Evolutionary conservation across 1,140 invertebrate genomes (phyloP).

Genomic region (Macrobrachium rosenbergii): DNA sequence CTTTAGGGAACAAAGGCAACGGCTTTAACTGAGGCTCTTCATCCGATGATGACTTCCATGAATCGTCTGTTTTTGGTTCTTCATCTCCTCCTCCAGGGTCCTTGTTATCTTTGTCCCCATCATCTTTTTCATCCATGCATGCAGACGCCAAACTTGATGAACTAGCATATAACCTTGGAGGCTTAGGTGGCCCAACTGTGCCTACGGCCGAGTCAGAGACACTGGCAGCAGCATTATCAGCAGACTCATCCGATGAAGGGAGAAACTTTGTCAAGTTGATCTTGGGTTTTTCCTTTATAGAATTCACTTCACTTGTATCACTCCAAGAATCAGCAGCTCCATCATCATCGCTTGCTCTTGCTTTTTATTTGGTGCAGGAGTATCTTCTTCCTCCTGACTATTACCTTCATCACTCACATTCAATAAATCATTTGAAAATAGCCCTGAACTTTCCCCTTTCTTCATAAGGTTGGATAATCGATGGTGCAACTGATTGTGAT

Average conservation of each 20-base stretch:
- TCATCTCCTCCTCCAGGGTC: not conserved
- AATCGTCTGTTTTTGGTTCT: slow-evolving; percentile 27
- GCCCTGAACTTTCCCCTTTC: not conserved
- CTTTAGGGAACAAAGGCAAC: not conserved
- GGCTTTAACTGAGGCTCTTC: slow-evolving; percentile 38
- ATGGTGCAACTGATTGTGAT: slow-evolving; percentile 49
- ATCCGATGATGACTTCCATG: slow-evolving; percentile 56
- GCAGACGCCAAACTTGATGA: slow-evolving; percentile 40
- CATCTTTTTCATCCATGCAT: not conserved
- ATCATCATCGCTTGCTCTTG: slow-evolving; percentile 18
- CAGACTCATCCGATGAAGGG: slow-evolving; percentile 50
- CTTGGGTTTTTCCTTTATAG: slow-evolving; percentile 49
- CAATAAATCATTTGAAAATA: slow-evolving; percentile 39
- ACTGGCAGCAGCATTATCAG: not conserved
- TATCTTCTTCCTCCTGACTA: slow-evolving; percentile 8
- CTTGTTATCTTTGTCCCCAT: not conserved
- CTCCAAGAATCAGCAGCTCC: slow-evolving; percentile 52
- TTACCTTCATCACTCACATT: slow-evolving; percentile 55
- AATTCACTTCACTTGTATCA: slow-evolving; percentile 47
- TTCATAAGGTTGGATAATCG: slow-evolving; percentile 28
- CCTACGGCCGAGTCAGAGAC: slow-evolving; percentile 15
- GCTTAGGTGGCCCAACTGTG: slow-evolving; percentile 35
- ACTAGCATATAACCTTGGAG: slow-evolving; percentile 46
- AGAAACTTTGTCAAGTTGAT: slow-evolving; percentile 48
- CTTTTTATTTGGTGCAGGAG: not conserved